phyloP scores from a whole-genome alignment of 2,888 invertebrate species.

The Epistrophe grossulariae region DNA sequence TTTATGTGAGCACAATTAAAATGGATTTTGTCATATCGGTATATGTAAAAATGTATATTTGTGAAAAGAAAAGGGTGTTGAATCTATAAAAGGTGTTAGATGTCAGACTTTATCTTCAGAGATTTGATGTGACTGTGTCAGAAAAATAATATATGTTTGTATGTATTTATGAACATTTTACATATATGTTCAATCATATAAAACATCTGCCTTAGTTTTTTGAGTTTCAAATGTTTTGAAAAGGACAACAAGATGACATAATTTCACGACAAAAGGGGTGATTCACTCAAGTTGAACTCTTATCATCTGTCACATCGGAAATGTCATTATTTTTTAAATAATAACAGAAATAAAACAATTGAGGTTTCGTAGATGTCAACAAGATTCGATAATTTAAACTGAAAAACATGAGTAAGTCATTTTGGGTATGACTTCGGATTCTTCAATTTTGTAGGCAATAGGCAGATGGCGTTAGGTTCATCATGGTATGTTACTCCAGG shows the following conservation, averaged over 20 bases:
- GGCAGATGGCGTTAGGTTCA: no score
- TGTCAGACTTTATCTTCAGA: conserved; percentile 2
- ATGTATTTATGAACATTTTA: no score
- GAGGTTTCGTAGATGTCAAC: conserved; percentile 4
- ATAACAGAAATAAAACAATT: not conserved
- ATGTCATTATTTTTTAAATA: conserved; percentile 5
- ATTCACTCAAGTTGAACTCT: conserved; percentile 17
- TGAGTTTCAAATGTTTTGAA: not conserved
- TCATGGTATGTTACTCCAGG: no score
- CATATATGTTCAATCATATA: not conserved
- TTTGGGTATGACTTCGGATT: not conserved
- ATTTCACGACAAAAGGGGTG: not conserved
- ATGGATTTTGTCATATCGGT: conserved; percentile 45
- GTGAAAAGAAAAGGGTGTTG: conserved; percentile 35
- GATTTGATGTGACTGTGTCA: conserved; percentile 39
- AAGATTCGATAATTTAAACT: not conserved
- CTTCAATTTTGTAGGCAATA: not conserved
- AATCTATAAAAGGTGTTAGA: conserved; percentile 62
- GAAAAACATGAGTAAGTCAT: not conserved
- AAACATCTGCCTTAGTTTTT: conserved; percentile 21
- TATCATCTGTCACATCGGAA: conserved; percentile 3
- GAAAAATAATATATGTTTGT: not conserved
- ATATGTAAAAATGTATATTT: no score
- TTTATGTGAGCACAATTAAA: conserved; percentile 66
- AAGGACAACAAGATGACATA: conserved; percentile 1